Evolutionary conservation across 2,797 vertebrate species (phyloP).

Genomic region (Crocidura indochinensis): DNA sequence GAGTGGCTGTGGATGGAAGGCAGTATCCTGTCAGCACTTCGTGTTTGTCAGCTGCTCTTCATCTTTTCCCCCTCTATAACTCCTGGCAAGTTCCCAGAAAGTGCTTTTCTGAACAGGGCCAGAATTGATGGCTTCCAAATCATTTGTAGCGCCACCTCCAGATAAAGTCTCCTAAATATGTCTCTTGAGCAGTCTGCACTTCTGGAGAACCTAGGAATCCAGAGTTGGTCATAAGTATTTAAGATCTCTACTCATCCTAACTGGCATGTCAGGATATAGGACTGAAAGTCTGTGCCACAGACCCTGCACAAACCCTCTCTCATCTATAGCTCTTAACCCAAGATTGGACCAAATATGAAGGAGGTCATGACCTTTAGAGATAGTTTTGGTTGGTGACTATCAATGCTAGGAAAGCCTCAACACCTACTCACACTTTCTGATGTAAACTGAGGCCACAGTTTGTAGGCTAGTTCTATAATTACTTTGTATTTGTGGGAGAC

Average conservation of each 20-base stretch:
- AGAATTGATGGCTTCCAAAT: not conserved
- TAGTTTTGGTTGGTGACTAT: not conserved
- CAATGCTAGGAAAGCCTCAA: slow-evolving; percentile 20
- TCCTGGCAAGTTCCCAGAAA: not conserved
- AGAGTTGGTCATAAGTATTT: not conserved
- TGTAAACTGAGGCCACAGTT: slow-evolving; percentile 34
- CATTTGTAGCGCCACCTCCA: not conserved
- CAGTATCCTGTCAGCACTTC: too few relatives aligned
- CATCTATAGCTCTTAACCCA: not conserved
- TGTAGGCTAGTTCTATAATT: not conserved
- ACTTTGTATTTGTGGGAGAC: not conserved
- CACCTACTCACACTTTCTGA: not conserved
- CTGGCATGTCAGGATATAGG: accelerated
- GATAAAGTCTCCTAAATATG: not conserved
- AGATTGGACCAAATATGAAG: not conserved
- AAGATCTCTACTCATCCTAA: not conserved
- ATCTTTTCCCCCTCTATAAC: not conserved
- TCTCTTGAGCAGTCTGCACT: not conserved
- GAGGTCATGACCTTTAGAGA: not conserved
- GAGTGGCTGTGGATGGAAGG: not conserved
- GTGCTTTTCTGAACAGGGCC: not conserved
- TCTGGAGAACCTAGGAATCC: not conserved
- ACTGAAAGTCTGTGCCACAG: not conserved
- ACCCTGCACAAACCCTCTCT: not conserved
- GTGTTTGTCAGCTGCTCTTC: not conserved